phyloP scores from a whole-genome alignment of 2,888 invertebrate genomes.

The Argyresthia goedartella region DNA sequence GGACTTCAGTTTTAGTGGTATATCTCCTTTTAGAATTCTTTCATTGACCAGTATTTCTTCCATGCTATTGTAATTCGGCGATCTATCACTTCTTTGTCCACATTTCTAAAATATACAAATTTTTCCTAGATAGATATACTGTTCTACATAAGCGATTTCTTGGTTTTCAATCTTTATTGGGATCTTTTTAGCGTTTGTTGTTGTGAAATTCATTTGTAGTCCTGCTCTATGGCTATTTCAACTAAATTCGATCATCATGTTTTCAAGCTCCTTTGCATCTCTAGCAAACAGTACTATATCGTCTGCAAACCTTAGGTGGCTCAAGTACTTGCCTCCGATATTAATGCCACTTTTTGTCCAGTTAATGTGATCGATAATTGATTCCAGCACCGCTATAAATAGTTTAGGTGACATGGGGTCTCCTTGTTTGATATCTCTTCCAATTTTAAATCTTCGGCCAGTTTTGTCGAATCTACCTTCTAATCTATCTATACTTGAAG shows the following conservation, averaged over 20 bases:
- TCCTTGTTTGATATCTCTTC: slow-evolving; percentile 6
- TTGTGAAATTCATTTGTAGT: not conserved
- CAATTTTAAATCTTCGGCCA: slow-evolving; percentile 6
- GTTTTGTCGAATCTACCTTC: slow-evolving; percentile 8
- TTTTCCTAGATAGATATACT: not conserved
- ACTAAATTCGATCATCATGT: not conserved
- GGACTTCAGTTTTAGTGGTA: no score
- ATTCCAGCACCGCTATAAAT: no score
- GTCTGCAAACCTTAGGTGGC: not conserved
- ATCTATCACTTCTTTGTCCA: not conserved
- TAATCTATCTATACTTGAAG: slow-evolving; percentile 3
- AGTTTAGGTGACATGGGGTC: no score
- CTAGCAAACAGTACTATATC: slow-evolving; percentile 1
- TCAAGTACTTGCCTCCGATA: no score
- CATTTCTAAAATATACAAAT: not conserved
- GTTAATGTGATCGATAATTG: no score
- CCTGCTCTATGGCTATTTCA: not conserved
- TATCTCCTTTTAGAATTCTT: no score
- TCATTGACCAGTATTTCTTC: no score
- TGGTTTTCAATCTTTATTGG: no score
- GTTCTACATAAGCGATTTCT: not conserved
- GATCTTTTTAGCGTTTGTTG: not conserved
- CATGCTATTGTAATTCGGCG: no score
- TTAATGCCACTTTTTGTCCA: no score
- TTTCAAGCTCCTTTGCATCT: not conserved